phyloP scores from a whole-genome alignment of 2,888 invertebrate species.

The Pogonocherus hispidulus region DNA sequence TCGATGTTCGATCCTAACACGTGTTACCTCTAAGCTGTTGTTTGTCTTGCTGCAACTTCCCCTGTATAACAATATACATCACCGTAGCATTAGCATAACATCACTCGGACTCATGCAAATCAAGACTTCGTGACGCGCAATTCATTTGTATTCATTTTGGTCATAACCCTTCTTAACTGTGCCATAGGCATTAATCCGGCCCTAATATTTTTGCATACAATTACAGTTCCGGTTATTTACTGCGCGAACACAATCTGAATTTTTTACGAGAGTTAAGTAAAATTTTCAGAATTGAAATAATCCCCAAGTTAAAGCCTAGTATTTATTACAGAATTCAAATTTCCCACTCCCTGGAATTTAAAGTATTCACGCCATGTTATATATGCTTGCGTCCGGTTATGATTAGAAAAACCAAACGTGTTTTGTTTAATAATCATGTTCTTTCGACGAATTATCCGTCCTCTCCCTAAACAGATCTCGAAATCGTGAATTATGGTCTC shows the following conservation, averaged over 20 bases:
- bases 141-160: constrained; percentile 5
- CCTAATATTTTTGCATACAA: constrained; percentile 6
- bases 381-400: no score
- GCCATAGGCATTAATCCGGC: neutral
- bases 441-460: no score
- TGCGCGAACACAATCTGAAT: neutral
- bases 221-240: constrained; percentile 2
- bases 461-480: no score
- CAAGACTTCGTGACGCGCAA: neutral
- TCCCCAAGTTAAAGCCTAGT: neutral
- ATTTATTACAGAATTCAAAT: no score
- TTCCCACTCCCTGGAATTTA: no score
- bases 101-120: constrained; percentile 4
- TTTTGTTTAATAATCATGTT: no score
- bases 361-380: no score
- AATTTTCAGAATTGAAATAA: neutral
- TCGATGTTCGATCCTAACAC: no score
- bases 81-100: neutral
- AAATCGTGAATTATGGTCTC: no score
- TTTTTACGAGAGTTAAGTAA: neutral
- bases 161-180: neutral
- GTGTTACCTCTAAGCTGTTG: neutral
- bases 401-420: no score
- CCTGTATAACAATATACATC: neutral
- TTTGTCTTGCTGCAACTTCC: neutral